Evolutionary conservation across 2,113 vertebrate genomes (phyloP).

Genomic region (Ranitomeya variabilis): DNA sequence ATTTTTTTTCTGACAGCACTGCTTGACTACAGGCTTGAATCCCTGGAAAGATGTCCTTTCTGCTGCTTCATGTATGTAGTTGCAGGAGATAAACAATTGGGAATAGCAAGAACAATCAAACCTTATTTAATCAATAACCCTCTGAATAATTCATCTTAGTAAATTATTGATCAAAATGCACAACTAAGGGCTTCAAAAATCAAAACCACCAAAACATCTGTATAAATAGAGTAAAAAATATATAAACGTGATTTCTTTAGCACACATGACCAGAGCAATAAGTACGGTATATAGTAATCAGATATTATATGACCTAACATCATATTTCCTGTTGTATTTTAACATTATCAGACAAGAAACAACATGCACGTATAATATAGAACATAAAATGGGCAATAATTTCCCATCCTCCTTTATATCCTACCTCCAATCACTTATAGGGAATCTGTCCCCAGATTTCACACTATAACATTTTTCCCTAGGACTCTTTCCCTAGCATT

Average conservation of each 20-base stretch:
- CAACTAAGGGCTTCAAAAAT: constrained; percentile 43
- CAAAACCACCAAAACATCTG: background rate
- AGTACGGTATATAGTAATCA: too few species aligned
- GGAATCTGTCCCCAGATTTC: too few species aligned
- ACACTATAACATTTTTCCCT: too few species aligned
- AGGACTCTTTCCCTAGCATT: too few species aligned
- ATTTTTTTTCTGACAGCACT: background rate
- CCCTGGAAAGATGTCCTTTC: constrained; percentile 36
- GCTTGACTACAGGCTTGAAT: constrained; percentile 45
- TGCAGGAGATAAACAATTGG: constrained; percentile 31
- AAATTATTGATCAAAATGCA: constrained; percentile 62
- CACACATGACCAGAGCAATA: background rate
- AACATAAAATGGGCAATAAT: background rate
- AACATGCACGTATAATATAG: background rate
- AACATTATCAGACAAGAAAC: background rate
- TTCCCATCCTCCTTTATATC: background rate
- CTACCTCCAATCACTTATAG: background rate
- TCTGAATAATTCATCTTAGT: constrained; percentile 64
- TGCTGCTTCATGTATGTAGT: constrained; percentile 45
- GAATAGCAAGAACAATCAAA: constrained; percentile 59
- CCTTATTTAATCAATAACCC: constrained; percentile 59
- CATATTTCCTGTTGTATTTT: background rate
- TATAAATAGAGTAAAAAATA: background rate
- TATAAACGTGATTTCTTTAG: background rate
- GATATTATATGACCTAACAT: too few species aligned